A percentile compares a stretch with the other conserved stretches of the same genome.
phyloP scores from a whole-genome alignment of 2,888 invertebrate species.

The Rhagonycha fulva region DNA sequence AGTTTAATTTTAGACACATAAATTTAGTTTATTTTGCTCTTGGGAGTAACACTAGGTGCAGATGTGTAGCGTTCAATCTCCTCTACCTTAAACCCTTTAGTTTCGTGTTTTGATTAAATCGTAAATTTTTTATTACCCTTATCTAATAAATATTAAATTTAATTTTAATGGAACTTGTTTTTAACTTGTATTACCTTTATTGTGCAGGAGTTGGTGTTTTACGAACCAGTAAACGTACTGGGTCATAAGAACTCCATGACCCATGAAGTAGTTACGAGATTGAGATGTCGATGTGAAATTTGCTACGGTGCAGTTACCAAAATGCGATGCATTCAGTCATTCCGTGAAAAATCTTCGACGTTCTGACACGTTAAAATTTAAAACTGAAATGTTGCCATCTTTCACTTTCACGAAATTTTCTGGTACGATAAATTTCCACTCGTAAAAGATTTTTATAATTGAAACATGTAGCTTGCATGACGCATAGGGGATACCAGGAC shows the following conservation, averaged over 20 bases:
- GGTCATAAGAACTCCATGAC: conserved; percentile 27
- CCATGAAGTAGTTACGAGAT: conserved; percentile 27
- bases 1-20: conserved; percentile 40
- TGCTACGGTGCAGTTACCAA: conserved; percentile 17
- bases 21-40: conserved; percentile 40
- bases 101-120: neutral
- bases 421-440: neutral
- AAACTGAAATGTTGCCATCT: neutral
- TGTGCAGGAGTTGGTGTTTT: conserved; percentile 12
- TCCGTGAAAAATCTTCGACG: conserved; percentile 21
- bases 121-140: neutral
- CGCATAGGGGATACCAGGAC: neutral
- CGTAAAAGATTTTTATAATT: neutral
- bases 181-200: neutral
- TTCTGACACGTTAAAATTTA: conserved; percentile 23
- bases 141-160: neutral
- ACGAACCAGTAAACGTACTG: conserved; percentile 20
- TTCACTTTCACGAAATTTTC: neutral
- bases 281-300: conserved; percentile 27
- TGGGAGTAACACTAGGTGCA: conserved; percentile 35
- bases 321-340: conserved; percentile 21
- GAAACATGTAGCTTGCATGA: neutral
- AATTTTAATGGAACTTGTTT: neutral
- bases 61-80: conserved; percentile 19
- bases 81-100: neutral